Base-by-base conservation (phyloP, 2,113 vertebrate species). In the Antechinus stuartii region DNA sequence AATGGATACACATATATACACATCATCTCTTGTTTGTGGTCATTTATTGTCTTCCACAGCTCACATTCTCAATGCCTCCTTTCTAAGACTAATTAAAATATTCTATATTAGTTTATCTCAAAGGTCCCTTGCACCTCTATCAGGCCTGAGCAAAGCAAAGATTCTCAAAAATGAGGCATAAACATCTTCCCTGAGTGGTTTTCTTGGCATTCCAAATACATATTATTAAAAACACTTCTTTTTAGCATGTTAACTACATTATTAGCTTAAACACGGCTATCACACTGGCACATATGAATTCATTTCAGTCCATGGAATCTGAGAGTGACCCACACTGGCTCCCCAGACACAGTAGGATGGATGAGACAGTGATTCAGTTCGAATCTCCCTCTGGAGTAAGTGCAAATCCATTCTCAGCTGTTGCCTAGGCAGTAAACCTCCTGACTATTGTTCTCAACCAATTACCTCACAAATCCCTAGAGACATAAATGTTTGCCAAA, bases 351-450 rank as follows among this genome's bases (percentile, higher is more conserved):
- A 47, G n/a, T 61, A n/a, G n/a, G 93, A 76, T 55, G 93, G 42
- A 30, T 25, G 91, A 93, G 89, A 35, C 16, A 55, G 61, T 19
- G 95, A 91, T 61, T 54, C n/a, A 84, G 2, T 76, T 91, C 25
- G 0, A 90, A 52, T 8, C n/a, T 97, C 97, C 93, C 89, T 46
- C 6, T 46, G 95, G 97, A 96, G 92, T 84, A 46, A 93, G 24
- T 92, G 56, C 54, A 68, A 30, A 68, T 6, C 94, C 68, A 5
- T 16, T 96, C 97, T 91, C 95, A n/a, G 54, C 93, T 54, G 93
- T 96, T 95, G 95, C 97, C 93, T 96, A 96, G 93, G 92, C 91
- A 96, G 96, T 95, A 92, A 94, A 95, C 96, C 93, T 95, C 52
- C 76, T 54, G 68, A 50, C 52, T 89, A 97, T 91, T 92, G 57